phyloP scores from a whole-genome alignment of 2,888 invertebrate species.

The Octodonta nipae region DNA sequence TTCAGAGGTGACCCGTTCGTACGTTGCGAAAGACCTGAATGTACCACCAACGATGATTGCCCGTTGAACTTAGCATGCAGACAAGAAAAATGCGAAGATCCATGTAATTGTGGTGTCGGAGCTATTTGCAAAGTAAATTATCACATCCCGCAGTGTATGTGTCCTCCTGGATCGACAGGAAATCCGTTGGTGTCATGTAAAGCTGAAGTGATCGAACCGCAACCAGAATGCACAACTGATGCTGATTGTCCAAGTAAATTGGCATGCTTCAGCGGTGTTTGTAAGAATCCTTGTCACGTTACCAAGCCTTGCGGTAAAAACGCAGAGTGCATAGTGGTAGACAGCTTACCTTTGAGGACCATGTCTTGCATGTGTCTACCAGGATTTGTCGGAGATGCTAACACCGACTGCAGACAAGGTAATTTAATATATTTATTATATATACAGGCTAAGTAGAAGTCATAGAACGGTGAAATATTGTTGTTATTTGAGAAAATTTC shows the following conservation, averaged over 20 bases:
- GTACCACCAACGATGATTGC: constrained; percentile 62
- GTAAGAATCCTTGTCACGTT: constrained; percentile 66
- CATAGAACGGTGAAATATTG: background rate
- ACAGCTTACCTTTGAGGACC: constrained; percentile 73
- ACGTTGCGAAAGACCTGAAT: constrained; percentile 67
- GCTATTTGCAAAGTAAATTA: constrained; percentile 66
- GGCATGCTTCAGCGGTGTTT: constrained; percentile 67
- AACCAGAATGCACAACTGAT: constrained; percentile 60
- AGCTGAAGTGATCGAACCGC: constrained; percentile 40
- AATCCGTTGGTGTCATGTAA: constrained; percentile 59
- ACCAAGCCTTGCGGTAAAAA: constrained; percentile 67
- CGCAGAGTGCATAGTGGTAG: constrained; percentile 72
- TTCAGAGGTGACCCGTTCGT: constrained; percentile 68
- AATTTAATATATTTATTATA: constrained; percentile 26
- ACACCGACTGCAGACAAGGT: constrained; percentile 71
- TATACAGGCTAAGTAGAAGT: too few relatives aligned
- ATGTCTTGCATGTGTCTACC: constrained; percentile 77
- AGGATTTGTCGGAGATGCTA: constrained; percentile 75
- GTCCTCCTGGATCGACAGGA: constrained; percentile 69
- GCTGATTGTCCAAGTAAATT: constrained; percentile 74
- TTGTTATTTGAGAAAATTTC: background rate
- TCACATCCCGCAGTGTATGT: constrained; percentile 65
- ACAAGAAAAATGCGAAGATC: constrained; percentile 66
- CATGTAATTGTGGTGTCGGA: constrained; percentile 68
- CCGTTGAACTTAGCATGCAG: constrained; percentile 65